phyloP scores from a whole-genome alignment of 2,797 vertebrate genomes.

The Knipowitschia caucasica region DNA sequence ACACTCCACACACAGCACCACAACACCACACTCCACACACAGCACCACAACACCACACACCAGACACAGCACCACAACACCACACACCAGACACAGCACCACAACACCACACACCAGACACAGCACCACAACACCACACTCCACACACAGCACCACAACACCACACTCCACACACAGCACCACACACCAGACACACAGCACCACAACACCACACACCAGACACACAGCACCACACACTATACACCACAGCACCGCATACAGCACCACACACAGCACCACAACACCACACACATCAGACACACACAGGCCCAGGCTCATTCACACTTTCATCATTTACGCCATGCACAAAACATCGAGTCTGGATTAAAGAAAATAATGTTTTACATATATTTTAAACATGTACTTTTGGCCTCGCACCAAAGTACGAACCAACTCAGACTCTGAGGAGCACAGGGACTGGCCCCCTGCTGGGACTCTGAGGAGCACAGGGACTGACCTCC shows the following conservation, averaged over 20 bases:
- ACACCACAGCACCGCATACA: background rate
- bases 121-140: background rate
- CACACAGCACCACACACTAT: background rate
- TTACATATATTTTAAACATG: background rate
- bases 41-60: constrained; percentile 19
- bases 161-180: too few species aligned
- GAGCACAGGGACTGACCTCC: too few species aligned
- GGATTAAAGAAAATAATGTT: constrained; percentile 4
- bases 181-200: too few species aligned
- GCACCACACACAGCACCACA: background rate
- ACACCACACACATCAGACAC: background rate
- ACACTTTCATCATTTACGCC: constrained; percentile 2
- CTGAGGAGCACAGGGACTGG: too few species aligned
- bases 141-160: background rate
- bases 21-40: background rate
- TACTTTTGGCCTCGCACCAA: background rate
- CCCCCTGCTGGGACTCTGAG: too few species aligned
- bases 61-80: background rate
- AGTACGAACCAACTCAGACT: background rate
- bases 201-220: too few species aligned
- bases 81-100: background rate
- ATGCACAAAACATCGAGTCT: background rate
- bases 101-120: background rate
- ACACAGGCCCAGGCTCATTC: background rate
- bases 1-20: background rate